Percentiles rank a stretch among this genome's conserved stretches.
Evolutionary conservation across 2,113 vertebrate species (phyloP).

Genomic region (Morone saxatilis): DNA sequence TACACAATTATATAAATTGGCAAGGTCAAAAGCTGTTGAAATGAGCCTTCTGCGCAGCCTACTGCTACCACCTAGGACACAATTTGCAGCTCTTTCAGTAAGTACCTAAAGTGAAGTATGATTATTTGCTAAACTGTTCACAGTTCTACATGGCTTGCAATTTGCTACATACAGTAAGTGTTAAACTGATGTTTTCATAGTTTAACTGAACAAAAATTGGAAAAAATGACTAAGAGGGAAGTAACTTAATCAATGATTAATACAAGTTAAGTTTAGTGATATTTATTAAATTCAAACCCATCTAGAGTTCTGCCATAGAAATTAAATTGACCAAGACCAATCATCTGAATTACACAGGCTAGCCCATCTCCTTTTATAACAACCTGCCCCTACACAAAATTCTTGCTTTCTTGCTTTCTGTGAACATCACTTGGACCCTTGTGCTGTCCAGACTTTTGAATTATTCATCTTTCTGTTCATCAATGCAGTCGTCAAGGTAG

Average conservation of each 20-base stretch:
- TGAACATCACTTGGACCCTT: too few relatives aligned
- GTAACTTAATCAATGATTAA: background rate
- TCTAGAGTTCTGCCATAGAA: too few relatives aligned
- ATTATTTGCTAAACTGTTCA: slow-evolving; percentile 20
- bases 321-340: too few relatives aligned
- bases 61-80: slow-evolving; percentile 15
- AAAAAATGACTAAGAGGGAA: background rate
- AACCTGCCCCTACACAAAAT: too few relatives aligned
- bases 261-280: too few relatives aligned
- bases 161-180: slow-evolving; percentile 9
- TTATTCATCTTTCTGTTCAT: too few relatives aligned
- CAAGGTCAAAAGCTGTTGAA: slow-evolving; percentile 49
- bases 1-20: slow-evolving; percentile 35
- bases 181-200: background rate
- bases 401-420: too few relatives aligned
- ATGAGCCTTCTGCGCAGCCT: slow-evolving; percentile 29
- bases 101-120: slow-evolving; percentile 25
- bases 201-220: background rate
- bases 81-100: slow-evolving; percentile 37
- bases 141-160: background rate
- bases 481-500: too few relatives aligned
- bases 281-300: too few relatives aligned
- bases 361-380: too few relatives aligned
- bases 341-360: too few relatives aligned
- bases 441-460: too few relatives aligned